phyloP scores from a whole-genome alignment of 2,888 invertebrate species.

The Danaus chrysippus region DNA sequence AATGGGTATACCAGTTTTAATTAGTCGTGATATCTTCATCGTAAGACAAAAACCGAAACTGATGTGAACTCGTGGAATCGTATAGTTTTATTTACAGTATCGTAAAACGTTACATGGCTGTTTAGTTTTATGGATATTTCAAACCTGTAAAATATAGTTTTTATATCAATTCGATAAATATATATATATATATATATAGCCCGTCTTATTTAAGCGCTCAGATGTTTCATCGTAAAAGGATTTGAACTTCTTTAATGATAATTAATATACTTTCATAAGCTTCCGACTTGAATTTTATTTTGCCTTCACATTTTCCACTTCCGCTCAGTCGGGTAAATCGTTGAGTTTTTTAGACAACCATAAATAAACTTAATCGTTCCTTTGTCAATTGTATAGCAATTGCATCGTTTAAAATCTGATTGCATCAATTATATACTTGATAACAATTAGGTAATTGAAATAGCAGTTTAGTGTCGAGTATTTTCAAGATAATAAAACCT shows the following conservation, averaged over 20 bases:
- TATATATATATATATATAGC: neutral
- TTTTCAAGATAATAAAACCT: neutral
- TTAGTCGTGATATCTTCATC: conserved; percentile 64
- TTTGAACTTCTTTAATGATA: neutral
- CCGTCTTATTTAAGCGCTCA: neutral
- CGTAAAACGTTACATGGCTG: conserved; percentile 70
- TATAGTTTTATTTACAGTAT: conserved; percentile 60
- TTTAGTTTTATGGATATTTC: conserved; percentile 68
- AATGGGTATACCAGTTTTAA: conserved; percentile 42
- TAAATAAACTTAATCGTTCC: conserved; percentile 1
- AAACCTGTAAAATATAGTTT: conserved; percentile 50
- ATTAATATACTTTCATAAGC: neutral
- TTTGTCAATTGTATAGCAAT: conserved; percentile 3
- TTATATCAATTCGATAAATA: conserved; percentile 32
- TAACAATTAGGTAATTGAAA: neutral
- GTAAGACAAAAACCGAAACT: conserved; percentile 56
- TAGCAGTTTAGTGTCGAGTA: neutral
- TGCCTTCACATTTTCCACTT: too few relatives aligned
- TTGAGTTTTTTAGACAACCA: neutral
- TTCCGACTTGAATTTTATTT: too few relatives aligned
- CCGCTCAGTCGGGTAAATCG: neutral
- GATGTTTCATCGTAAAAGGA: neutral
- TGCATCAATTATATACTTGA: conserved; percentile 2
- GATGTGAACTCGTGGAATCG: conserved; percentile 48
- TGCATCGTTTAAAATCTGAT: conserved; percentile 1